Evolutionary conservation across 1,140 invertebrate genomes (phyloP).

Genomic region (Delia radicum): DNA sequence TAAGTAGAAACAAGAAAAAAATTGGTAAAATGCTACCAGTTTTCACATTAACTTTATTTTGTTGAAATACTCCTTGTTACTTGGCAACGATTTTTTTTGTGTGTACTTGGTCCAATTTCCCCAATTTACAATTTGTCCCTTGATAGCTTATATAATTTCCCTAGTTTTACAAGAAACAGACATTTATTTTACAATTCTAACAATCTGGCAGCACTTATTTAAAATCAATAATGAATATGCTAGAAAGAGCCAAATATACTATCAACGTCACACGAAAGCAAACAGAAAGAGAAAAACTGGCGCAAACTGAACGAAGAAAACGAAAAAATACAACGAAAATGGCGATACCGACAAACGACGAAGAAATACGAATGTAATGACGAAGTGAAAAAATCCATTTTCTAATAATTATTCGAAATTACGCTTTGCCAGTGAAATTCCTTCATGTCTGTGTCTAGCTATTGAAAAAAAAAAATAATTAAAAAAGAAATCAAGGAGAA

Average conservation of each 20-base stretch:
- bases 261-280: slow-evolving; percentile 21
- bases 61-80: too few relatives aligned
- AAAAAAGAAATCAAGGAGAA: background rate
- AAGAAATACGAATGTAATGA: slow-evolving; percentile 51
- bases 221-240: background rate
- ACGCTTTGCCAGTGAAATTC: slow-evolving; percentile 53
- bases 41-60: too few relatives aligned
- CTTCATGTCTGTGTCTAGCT: slow-evolving; percentile 34
- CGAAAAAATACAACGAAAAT: slow-evolving; percentile 34
- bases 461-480: slow-evolving; percentile 18
- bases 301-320: slow-evolving; percentile 23
- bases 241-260: background rate
- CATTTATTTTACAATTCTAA: too few relatives aligned
- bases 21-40: too few relatives aligned
- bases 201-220: background rate
- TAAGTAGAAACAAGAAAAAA: too few relatives aligned
- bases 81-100: too few relatives aligned
- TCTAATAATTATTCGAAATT: slow-evolving; percentile 49
- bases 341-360: slow-evolving; percentile 44
- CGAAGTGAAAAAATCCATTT: slow-evolving; percentile 44
- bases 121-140: too few relatives aligned
- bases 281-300: slow-evolving; percentile 25
- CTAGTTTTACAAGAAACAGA: background rate
- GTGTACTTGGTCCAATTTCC: too few relatives aligned
- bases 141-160: too few relatives aligned